Evolutionary conservation across 2,888 invertebrate genomes (phyloP), one percentile per base, ranked within the genome.

Genomic region (Amphiduros pacificus): DNA sequence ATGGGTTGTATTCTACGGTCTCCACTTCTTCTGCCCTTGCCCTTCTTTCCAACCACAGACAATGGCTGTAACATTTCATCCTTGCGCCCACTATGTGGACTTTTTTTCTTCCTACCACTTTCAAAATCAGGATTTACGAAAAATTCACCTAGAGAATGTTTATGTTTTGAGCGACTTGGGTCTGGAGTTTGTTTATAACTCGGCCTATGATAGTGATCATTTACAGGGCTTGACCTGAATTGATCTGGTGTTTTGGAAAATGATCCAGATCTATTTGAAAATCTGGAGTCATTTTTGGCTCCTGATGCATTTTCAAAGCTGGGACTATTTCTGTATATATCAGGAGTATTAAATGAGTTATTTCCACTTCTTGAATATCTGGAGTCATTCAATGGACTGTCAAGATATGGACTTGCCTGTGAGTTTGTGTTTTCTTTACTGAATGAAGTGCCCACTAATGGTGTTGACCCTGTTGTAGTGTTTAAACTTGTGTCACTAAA

Each of bases 101-200:
- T 27, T 55, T 70, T 65, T 62, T 70, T 65, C 59, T 66, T n/a
- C n/a, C n/a, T 67, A 24, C 69, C 66, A 26, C 20, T 62, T 41
- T 27, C 49, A 54, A 53, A 50, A 60, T 76, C 73, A 24, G 74
- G 73, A 0, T 72, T 69, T n/a, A 63, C 53, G 48, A 76, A 63
- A 57, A 73, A 77, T 59, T 75, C 76, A n/a, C 73, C 74, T 6
- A 77, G 65, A 64, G 70, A 70, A n/a, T 73, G 64, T 59, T 71
- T 72, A 36, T 76, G 73, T 62, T 71, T 71, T 5, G 73, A 59
- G 5, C 62, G 52, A 3, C 44, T 57, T 3, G 20, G 32, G 11
- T 61, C 61, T 5, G 61, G 55, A 3, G 54, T 55, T 44, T 26
- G 17, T 2, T 41, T 9, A 20, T n/a, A n/a, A n/a, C n/a, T n/a